Evolutionary conservation across 2,888 invertebrate genomes (phyloP), one percentile per base, ranked within the genome.

Genomic region (Thecocarcelia acutangulata): DNA sequence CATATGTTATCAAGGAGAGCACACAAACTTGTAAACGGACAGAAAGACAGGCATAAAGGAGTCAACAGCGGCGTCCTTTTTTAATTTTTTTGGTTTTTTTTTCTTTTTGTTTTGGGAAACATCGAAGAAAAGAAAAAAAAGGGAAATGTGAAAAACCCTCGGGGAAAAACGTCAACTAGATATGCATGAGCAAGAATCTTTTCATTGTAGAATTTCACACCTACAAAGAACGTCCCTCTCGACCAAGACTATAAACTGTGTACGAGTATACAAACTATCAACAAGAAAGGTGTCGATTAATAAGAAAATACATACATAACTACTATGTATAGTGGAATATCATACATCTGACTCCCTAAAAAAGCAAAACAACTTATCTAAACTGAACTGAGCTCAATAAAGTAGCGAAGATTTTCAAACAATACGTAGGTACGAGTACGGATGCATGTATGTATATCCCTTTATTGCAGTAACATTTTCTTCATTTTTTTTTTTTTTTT

Each of bases 171-270:
- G 87, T 86, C 88, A 87, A 87, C 87, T 87, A 88, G 88, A 88
- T 88, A 88, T 87, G 88, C 87, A 87, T 87, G 88, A 87, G 84
- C 83, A 78, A 70, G 54, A 74, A 70, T 70, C 70, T 66, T 54
- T 69, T 64, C 69, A 85, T 84, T 85, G 84, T 87, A 86, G 85
- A 85, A 87, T 87, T 88, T 88, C 88, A 88, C 88, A 88, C 88
- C 88, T 88, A 87, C 87, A 86, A 87, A 78, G 77, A 73, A 64
- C 56, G 56, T 64, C 70, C 70, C 56, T 70, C 40, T 12, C 66
- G 28, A 72, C 15, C 54, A 56, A 72, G 52, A n/a, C 66, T 64
- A 48, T 6, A 59, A n/a, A n/a, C n/a, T n/a, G n/a, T n/a, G n/a
- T n/a, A n/a, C n/a, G n/a, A n/a, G n/a, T n/a, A n/a, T n/a, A 21